These are phyloP conservation scores for Pseudonaja textilis DNA, from an alignment of 2,113 vertebrate species.

Conservation along the genomic window DNA sequence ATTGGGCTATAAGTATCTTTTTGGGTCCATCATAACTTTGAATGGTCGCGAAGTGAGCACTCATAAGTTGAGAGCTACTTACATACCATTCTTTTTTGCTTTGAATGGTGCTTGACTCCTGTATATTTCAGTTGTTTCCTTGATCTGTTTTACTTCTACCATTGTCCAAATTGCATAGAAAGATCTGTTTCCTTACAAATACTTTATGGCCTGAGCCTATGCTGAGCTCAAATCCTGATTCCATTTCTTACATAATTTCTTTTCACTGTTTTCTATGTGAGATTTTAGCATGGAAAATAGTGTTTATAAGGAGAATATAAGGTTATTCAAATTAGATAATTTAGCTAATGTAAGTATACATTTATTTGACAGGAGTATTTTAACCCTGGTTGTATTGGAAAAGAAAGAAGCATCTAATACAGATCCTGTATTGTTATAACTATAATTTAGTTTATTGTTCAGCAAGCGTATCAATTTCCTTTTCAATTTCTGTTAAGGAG, in stretches of 20 bases:
- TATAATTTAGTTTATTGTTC: neutral
- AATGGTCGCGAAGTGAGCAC: neutral
- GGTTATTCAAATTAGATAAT: neutral
- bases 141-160: neutral
- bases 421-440: neutral
- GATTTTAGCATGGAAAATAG: neutral
- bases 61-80: neutral
- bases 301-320: neutral
- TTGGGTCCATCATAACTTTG: too few species aligned
- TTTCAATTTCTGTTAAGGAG: constrained; percentile 1
- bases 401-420: neutral
- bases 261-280: neutral
- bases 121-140: neutral
- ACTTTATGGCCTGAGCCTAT: neutral
- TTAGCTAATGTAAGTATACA: neutral
- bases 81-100: neutral
- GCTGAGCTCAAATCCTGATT: neutral
- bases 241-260: neutral
- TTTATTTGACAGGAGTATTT: neutral
- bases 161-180: neutral
- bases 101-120: neutral
- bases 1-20: too few species aligned
- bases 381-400: neutral
- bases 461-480: neutral
- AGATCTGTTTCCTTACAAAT: neutral